Evolutionary conservation across 2,113 vertebrate genomes (phyloP), one percentile per base, ranked within the genome.

Genomic region (Ptyas mucosa): DNA sequence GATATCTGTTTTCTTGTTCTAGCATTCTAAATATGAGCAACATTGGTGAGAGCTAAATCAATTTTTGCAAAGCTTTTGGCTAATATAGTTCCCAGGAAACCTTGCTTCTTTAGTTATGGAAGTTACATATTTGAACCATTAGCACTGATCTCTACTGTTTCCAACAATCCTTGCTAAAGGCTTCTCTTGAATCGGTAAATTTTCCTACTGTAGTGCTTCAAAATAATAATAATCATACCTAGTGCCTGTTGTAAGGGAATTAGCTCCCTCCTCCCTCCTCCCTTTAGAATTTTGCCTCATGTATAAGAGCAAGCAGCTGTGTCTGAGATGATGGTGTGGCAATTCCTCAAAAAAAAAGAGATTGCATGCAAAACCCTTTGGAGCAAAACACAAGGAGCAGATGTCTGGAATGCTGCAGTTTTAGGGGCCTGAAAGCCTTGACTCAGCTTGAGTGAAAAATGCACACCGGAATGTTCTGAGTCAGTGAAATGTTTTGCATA

Each of bases 51-150:
- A 93, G 87, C 92, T 2, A 1, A 93, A 94, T 96, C 94, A 95
- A 89, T 96, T 94, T 94, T 96, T 94, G 93, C 96, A 94, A 93
- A 96, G 61, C 92, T 96, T 96, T 92, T 64, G 95, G 93, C 87
- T 0, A 51, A 93, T 93, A 43, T 58, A 75, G 91, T 94, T 93
- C 92, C 94, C 93, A 93, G 85, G 87, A 87, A 94, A 95, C 86
- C 92, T 94, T 93, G 90, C 85, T 91, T 91, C 93, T 87, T 0
- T 94, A 90, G 14, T 94, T 95, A 93, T 89, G 92, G 64, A 5
- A 96, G 95, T 94, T 96, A 93, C 92, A 95, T 94, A 89, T 58
- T 94, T 95, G 86, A 95, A 90, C 93, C 95, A 26, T 57, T 96
- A 92, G 91, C 51, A 21, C 89, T 46, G 85, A 46, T 54, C 39